phyloP scores from a whole-genome alignment of 1,140 invertebrate species.

The Caenorhabditis remanei region DNA sequence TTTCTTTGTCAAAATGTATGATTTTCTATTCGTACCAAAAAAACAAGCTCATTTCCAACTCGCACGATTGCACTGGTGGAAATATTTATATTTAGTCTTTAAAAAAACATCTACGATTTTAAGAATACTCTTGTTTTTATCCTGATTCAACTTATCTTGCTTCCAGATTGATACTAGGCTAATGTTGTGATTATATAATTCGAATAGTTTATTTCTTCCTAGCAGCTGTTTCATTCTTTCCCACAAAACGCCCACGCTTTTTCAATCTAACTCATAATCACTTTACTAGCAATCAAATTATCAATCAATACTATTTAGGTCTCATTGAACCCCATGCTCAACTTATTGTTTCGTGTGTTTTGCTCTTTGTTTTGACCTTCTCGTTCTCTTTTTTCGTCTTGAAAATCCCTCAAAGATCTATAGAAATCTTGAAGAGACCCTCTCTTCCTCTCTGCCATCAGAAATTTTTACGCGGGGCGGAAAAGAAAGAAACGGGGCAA shows the following conservation, averaged over 20 bases:
- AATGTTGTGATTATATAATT: neutral
- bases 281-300: neutral
- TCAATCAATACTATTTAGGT: neutral
- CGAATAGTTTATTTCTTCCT: neutral
- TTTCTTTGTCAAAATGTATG: too few relatives aligned
- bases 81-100: too few relatives aligned
- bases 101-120: too few relatives aligned
- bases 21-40: too few relatives aligned
- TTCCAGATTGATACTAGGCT: neutral
- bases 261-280: neutral
- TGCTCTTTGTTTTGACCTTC: conserved; percentile 18
- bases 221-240: neutral
- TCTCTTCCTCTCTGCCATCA: conserved; percentile 10
- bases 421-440: neutral
- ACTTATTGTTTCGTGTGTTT: neutral
- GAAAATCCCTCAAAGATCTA: conserved; percentile 25
- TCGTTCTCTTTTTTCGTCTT: neutral
- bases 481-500: neutral
- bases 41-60: too few relatives aligned
- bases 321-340: too few relatives aligned
- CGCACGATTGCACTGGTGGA: too few relatives aligned
- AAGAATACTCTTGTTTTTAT: too few relatives aligned
- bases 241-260: neutral
- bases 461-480: conserved; percentile 30
- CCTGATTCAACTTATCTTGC: too few relatives aligned